A percentile compares a stretch with the other conserved stretches of the same genome.
Evolutionary conservation across 2,113 vertebrate species (phyloP).

Genomic region (Phyllopteryx taeniolatus): DNA sequence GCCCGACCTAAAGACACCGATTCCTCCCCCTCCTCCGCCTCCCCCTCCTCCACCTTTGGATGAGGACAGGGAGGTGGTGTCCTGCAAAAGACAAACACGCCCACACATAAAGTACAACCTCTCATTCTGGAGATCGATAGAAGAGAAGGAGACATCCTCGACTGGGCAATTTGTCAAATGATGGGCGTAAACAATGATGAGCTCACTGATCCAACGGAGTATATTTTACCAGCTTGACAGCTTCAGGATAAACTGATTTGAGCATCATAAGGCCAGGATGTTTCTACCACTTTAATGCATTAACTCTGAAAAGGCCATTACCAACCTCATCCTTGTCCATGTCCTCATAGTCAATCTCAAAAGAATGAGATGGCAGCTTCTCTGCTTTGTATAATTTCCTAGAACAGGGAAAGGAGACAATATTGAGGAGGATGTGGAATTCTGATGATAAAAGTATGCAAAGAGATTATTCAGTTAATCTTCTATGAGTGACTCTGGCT

Average conservation of each 20-base stretch:
- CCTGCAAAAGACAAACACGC: constrained; percentile 68
- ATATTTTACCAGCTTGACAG: constrained; percentile 34
- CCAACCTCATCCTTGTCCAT: constrained; percentile 96
- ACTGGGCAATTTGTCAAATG: constrained; percentile 23
- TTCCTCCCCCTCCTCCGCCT: constrained; percentile 78
- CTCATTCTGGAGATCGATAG: constrained; percentile 23
- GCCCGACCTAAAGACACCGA: constrained; percentile 91
- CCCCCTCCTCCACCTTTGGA: constrained; percentile 88
- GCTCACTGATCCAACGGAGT: constrained; percentile 32
- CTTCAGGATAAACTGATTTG: constrained; percentile 36
- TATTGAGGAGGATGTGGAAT: constrained; percentile 8
- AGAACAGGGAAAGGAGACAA: constrained; percentile 16
- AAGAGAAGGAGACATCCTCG: constrained; percentile 23
- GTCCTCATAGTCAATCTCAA: constrained; percentile 97
- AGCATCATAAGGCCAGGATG: constrained; percentile 24
- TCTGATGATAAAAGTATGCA: constrained; percentile 15
- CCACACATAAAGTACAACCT: constrained; percentile 6
- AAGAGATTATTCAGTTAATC: constrained; percentile 32
- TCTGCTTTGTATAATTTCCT: constrained; percentile 88
- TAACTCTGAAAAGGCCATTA: constrained; percentile 30
- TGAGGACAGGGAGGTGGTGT: constrained; percentile 94
- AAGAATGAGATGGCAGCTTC: constrained; percentile 93
- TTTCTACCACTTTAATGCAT: constrained; percentile 29
- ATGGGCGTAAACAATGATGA: constrained; percentile 29
- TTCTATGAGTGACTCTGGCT: constrained; percentile 20